These are phyloP conservation scores for Spilogale gracilis DNA, from an alignment of 2,113 vertebrate species.

Conservation along the genomic window DNA sequence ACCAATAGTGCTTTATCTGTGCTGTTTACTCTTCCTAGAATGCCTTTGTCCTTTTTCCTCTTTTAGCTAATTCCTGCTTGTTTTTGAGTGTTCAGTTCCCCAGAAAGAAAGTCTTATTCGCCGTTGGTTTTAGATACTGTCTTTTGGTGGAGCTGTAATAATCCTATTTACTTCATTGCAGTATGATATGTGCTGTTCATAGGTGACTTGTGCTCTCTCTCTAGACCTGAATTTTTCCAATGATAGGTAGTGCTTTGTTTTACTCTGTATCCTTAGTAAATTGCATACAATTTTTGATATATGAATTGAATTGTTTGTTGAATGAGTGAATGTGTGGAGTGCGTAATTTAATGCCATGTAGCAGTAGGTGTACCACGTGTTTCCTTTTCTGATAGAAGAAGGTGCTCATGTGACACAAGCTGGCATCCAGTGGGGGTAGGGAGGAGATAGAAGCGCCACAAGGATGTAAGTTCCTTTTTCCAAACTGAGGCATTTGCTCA, in stretches of 20 bases:
- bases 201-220: not conserved
- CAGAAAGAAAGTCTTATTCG: not conserved
- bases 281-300: not conserved
- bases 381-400: not conserved
- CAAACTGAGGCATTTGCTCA: not conserved
- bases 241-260: not conserved
- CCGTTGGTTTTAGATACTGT: not conserved
- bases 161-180: not conserved
- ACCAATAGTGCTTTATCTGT: rapidly evolving
- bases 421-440: not conserved
- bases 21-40: not conserved
- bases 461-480: not conserved
- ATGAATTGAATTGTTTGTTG: not conserved
- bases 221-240: not conserved
- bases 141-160: not conserved
- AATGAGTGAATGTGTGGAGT: not conserved
- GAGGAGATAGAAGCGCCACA: too few relatives aligned
- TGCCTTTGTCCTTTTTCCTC: not conserved
- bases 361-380: rapidly evolving
- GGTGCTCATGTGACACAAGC: not conserved
- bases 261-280: not conserved
- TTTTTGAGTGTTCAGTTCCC: not conserved
- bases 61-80: not conserved
- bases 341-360: not conserved
- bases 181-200: not conserved